A percentile compares a stretch with the other conserved stretches of the same genome.
These are phyloP conservation scores for Schlechtendalia chinensis DNA, from an alignment of 1,140 invertebrate species.

Conservation along the genomic window DNA sequence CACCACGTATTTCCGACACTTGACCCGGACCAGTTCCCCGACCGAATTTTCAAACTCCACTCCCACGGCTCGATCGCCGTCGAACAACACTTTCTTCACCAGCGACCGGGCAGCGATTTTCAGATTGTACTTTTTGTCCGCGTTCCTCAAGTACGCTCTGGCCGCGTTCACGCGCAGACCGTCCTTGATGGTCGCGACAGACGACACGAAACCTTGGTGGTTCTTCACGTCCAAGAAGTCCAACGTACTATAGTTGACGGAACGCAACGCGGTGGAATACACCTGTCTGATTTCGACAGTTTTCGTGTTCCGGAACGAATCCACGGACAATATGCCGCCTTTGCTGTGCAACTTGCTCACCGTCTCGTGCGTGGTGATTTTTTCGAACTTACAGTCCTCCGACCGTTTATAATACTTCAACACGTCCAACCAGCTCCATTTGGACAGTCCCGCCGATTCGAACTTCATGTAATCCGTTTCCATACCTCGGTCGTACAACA, in stretches of 20 bases:
- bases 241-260: neutral
- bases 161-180: slow-evolving; percentile 65
- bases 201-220: slow-evolving; percentile 29
- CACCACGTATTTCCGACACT: slow-evolving; percentile 66
- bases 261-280: neutral
- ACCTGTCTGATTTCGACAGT: neutral
- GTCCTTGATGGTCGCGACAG: slow-evolving; percentile 57
- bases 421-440: slow-evolving; percentile 17
- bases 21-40: slow-evolving; percentile 37
- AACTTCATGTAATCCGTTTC: slow-evolving; percentile 20
- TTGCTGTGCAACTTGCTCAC: neutral
- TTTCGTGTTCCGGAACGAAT: slow-evolving; percentile 16
- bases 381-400: slow-evolving; percentile 30
- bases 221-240: slow-evolving; percentile 2
- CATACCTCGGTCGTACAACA: slow-evolving; percentile 39
- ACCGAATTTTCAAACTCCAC: slow-evolving; percentile 63
- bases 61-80: slow-evolving; percentile 60
- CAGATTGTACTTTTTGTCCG: slow-evolving; percentile 69
- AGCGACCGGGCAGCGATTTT: slow-evolving; percentile 67
- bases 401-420: slow-evolving; percentile 34
- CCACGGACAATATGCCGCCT: neutral
- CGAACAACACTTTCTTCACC: slow-evolving; percentile 66
- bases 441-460: neutral
- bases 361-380: neutral
- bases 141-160: slow-evolving; percentile 73